Conservation (phyloP, 1,140 invertebrate species). For the Limonius californicus region DNA sequence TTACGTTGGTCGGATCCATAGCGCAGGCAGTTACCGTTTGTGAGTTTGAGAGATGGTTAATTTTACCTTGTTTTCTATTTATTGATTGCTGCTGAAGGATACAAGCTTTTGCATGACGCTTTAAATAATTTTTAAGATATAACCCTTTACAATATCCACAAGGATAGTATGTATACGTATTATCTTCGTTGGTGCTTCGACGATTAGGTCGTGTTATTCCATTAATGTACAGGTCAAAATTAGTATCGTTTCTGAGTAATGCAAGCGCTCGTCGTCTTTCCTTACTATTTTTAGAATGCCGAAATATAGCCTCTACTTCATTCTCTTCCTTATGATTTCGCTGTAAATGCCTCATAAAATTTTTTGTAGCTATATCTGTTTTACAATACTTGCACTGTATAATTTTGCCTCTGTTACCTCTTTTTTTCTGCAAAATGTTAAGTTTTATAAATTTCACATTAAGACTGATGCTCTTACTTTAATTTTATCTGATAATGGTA, state of each 20-base stretch:
- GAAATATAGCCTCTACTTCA: slow-evolving; percentile 16
- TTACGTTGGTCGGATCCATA: slow-evolving; percentile 13
- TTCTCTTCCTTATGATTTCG: slow-evolving; percentile 10
- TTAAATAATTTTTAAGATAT: slow-evolving; percentile 18
- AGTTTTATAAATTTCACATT: too few species aligned
- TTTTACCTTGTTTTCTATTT: not conserved
- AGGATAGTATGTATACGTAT: slow-evolving; percentile 17
- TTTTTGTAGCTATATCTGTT: slow-evolving; percentile 21
- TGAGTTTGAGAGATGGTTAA: slow-evolving; percentile 7
- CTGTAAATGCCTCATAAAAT: slow-evolving; percentile 21
- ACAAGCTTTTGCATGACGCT: slow-evolving; percentile 17
- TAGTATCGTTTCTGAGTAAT: slow-evolving; percentile 21
- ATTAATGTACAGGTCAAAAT: slow-evolving; percentile 22
- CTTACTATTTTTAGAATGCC: slow-evolving; percentile 24
- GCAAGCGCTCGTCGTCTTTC: slow-evolving; percentile 16
- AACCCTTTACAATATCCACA: slow-evolving; percentile 20
- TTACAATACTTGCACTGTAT: slow-evolving; percentile 18
- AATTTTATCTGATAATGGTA: too few species aligned
- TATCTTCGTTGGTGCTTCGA: too few species aligned
- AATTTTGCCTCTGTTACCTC: not conserved
- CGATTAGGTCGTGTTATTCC: too few species aligned
- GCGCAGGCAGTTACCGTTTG: slow-evolving; percentile 15
- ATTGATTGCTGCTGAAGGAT: not conserved
- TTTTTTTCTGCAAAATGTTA: too few species aligned
- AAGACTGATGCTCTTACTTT: too few species aligned